Evolutionary conservation across 2,113 vertebrate species (phyloP), one percentile per base, ranked within the genome.

Genomic region (Tauraco erythrolophus): DNA sequence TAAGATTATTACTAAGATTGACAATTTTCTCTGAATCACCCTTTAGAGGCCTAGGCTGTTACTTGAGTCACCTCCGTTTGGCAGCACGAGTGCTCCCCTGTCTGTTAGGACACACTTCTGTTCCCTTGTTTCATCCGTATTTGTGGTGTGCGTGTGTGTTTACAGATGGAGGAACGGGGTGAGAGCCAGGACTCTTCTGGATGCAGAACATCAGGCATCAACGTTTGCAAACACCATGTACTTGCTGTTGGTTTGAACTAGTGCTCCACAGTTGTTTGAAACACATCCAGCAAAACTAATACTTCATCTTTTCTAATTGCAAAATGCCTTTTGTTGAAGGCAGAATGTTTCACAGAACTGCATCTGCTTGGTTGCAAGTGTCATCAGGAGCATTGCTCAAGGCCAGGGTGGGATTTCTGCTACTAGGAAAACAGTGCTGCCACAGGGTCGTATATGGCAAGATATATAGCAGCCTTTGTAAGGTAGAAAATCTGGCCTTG

Each of bases 231-330:
- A 77, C 25, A 33, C 65, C 1, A 1, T 58, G 76, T 22, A 33
- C 84, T 91, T 69, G 25, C 71, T 94, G 30, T 62, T 75, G 77
- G 28, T 39, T 75, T 88, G 54, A 91, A 53, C 58, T 48, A 43
- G 27, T n/a, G 48, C 53, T 85, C 46, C 56, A 37, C 45, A 28
- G 76, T 48, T 0, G 0, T 51, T 89, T 50, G 68, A 95, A 94
- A 84, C 17, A 9, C 62, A 41, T 50, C 58, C 76, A 94, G 58
- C 17, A 88, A 68, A 95, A 84, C 7, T 6, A 82, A 71, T 37
- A 8, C 17, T 65, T 57, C 6, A 56, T 60, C 22, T 65, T 84
- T 77, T 33, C 76, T 72, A 28, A 35, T 1, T 80, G 50, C 45
- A 89, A 91, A 72, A 35, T 48, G 37, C 41, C 30, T 91, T 79